Base-by-base conservation (phyloP, 2,797 vertebrate genomes). In the Leptodactylus fallax region DNA sequence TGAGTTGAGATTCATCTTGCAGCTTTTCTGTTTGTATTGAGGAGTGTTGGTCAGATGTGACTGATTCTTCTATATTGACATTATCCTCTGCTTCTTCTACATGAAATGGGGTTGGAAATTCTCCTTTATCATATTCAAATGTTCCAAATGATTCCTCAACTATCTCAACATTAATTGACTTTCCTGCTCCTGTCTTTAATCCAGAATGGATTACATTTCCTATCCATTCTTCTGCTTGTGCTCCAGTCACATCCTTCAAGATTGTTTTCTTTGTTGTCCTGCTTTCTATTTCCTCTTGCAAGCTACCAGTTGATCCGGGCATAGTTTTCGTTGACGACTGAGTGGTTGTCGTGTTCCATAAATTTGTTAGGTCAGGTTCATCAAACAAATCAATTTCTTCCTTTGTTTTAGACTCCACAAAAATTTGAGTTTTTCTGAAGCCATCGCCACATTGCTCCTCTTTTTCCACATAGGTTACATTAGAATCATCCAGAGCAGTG, bases 21-120 rank as follows among this genome's bases (percentile, higher is more conserved):
- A 12, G 11, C 49, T 77, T 60, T 49, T 86, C 83, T 2, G 87
- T 90, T 0, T 88, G 90, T 74, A 89, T 79, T 0, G 89, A 90
- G 11, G 90, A 92, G 17, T 89, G 83, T 25, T 90, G 89, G 23
- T 80, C 81, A 65, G 88, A 89, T 63, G 91, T 93, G 6, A 93
- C 92, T 51, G 90, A 91, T 0, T 92, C 93, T 86, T 13, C 55
- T 36, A 58, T 90, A 53, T 86, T 67, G 61, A 87, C 72, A 12
- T 89, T 90, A 67, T 96, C 97, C 53, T 97, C 97, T 0, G 95
- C 94, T 93, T 99, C 98, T 89, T 99, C 97, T 60, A 98, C 97
- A 86, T 97, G 94, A 88, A 97, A 98, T 4, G 95, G 94, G 10
- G 91, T 94, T 14, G 94, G 92, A 85, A 93, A 91, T 45, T 94